Evolutionary conservation across 2,797 vertebrate species (phyloP), one percentile per base, ranked within the genome.

Genomic region (Hemitrygon akajei): DNA sequence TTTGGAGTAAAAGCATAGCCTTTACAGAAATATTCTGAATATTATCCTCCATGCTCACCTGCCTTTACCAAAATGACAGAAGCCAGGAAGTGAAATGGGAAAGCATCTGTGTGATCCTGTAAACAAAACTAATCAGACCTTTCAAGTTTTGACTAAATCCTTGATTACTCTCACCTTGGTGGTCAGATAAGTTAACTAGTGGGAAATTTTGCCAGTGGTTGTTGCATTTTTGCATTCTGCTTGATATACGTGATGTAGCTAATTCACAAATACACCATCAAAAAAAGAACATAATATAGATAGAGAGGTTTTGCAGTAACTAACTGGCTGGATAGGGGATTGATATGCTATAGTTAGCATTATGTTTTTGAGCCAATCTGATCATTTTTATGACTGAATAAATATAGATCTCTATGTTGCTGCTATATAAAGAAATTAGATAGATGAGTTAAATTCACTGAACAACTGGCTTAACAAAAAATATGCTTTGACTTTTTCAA

Each of bases 381-480:
- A 20, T 22, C 0, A 47, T 71, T 30, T 11, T 40, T 30, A 40
- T 30, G 69, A 75, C 20, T 47, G 69, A 71, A 75, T 92, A 71
- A 47, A 56, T 73, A 12, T 7, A 56, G 69, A 73, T 75, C 69
- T 92, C 22, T 40, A 92, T 75, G 69, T 75, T 56, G 34, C 40
- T 73, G 37, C 30, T 7, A 20, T 34, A 2, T 34, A 66, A 37
- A 30, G 30, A 34, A 66, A 18, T 11, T 66, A 75, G 69, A 91
- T 34, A 91, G 0, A 71, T 92, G 37, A 56, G 20, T 92, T 69
- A 75, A 73, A 30, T 75, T 92, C 69, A 75, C 66, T 37, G 66
- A 92, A 71, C 91, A 92, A 91, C 66, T 91, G 91, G 91, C 75
- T 47, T 73, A 75, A 92, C 47, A 56, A 92, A 73, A 47, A 73